These are phyloP conservation scores for Nymphalis io DNA, from an alignment of 1,140 invertebrate genomes.

Conservation along the genomic window DNA sequence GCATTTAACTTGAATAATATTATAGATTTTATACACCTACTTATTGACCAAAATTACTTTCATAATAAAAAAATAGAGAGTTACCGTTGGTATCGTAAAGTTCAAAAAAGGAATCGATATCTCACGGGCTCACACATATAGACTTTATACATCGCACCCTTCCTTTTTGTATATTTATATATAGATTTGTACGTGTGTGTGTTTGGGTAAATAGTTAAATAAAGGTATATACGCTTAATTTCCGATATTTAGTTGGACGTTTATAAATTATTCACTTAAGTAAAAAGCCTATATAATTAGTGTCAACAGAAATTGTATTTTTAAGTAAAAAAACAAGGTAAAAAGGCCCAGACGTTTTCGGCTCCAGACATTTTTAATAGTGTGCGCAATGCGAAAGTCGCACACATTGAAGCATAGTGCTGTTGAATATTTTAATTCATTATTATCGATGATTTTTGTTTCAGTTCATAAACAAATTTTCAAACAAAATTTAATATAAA, in stretches of 20 bases:
- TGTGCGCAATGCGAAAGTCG: conserved; percentile 27
- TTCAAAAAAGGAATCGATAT: conserved; percentile 3
- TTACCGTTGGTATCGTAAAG: neutral
- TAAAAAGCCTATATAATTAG: neutral
- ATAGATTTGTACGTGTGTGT: neutral
- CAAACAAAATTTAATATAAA: no score
- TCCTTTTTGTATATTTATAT: neutral
- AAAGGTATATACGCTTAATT: neutral
- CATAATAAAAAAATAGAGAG: no score
- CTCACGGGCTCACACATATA: neutral
- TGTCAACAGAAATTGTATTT: conserved; percentile 9
- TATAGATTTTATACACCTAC: no score
- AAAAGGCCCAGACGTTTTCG: conserved; percentile 38
- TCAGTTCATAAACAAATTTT: no score
- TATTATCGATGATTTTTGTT: neutral
- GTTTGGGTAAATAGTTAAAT: neutral
- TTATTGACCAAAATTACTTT: no score
- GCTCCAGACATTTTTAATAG: conserved; percentile 22
- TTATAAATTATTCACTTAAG: neutral
- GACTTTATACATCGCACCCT: no score
- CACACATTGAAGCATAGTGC: neutral
- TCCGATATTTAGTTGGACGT: neutral
- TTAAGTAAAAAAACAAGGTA: conserved; percentile 23
- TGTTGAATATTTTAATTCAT: neutral
- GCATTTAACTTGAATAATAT: no score